Evolutionary conservation across 2,797 vertebrate genomes (phyloP).

Genomic region (Columba guinea): DNA sequence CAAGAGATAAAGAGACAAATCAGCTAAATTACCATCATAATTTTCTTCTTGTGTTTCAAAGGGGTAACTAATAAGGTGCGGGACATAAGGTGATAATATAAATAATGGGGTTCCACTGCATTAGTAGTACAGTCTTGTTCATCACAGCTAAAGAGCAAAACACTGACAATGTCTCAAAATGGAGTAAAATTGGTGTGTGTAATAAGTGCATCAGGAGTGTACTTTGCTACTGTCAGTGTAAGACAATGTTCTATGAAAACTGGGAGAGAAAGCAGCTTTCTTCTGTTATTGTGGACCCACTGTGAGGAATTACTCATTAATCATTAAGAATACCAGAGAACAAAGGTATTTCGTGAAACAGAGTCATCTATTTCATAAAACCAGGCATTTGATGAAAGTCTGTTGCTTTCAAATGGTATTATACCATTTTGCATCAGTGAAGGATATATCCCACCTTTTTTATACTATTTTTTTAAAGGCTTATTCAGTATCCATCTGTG

Average conservation of each 20-base stretch:
- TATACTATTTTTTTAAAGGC: not conserved
- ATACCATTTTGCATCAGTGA: not conserved
- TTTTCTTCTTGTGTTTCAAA: slow-evolving; percentile 37
- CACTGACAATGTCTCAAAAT: not conserved
- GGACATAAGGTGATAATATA: not conserved
- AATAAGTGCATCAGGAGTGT: not conserved
- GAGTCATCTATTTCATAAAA: not conserved
- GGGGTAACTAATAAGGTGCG: slow-evolving; percentile 21
- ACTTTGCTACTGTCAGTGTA: not conserved
- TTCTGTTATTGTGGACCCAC: not conserved
- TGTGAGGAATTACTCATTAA: not conserved
- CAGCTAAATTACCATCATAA: not conserved
- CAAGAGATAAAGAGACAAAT: slow-evolving; percentile 42
- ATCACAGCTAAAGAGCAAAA: slow-evolving; percentile 37
- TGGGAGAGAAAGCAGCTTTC: not conserved
- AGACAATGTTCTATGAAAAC: not conserved
- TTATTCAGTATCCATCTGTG: not conserved
- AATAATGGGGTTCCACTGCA: not conserved
- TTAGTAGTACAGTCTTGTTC: slow-evolving; percentile 15
- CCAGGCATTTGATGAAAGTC: not conserved
- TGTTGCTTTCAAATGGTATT: not conserved
- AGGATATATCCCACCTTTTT: not conserved
- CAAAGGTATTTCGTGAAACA: not conserved
- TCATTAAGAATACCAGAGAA: not conserved
- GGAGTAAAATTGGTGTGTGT: not conserved